Percentiles rank a stretch among this genome's conserved stretches.
Evolutionary conservation across 64 coral and sea anemone genomes (phyloP).

Genomic region (Astreopora myriophthalma): DNA sequence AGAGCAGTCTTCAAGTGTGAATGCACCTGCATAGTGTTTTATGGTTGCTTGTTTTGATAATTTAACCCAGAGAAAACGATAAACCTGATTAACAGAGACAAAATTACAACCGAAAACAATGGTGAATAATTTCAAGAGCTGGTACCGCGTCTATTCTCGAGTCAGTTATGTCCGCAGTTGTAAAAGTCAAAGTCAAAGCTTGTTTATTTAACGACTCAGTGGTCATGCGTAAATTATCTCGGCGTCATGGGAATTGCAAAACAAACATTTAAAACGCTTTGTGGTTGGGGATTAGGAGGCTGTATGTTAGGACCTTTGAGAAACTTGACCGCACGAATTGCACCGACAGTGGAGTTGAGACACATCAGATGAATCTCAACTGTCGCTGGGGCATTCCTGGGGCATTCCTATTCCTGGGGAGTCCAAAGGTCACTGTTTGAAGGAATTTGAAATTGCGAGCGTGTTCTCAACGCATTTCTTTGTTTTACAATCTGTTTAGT

Average conservation of each 20-base stretch:
- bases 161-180: background rate
- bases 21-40: too few relatives aligned
- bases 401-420: too few relatives aligned
- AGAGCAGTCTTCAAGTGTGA: too few relatives aligned
- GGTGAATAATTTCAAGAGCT: background rate
- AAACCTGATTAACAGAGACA: background rate
- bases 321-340: background rate
- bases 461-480: background rate
- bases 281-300: background rate
- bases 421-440: too few relatives aligned
- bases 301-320: background rate
- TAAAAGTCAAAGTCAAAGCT: background rate
- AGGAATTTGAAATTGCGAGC: too few relatives aligned
- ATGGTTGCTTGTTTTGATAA: too few relatives aligned
- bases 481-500: background rate
- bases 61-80: background rate
- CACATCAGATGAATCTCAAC: too few relatives aligned
- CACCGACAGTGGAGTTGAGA: background rate
- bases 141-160: background rate
- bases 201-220: background rate
- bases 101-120: background rate
- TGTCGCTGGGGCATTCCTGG: too few relatives aligned
- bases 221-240: background rate
- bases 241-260: background rate
- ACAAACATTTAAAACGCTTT: constrained; percentile 7